Base-by-base conservation (phyloP, 2,113 vertebrate genomes). In the Odontesthes bonariensis region DNA sequence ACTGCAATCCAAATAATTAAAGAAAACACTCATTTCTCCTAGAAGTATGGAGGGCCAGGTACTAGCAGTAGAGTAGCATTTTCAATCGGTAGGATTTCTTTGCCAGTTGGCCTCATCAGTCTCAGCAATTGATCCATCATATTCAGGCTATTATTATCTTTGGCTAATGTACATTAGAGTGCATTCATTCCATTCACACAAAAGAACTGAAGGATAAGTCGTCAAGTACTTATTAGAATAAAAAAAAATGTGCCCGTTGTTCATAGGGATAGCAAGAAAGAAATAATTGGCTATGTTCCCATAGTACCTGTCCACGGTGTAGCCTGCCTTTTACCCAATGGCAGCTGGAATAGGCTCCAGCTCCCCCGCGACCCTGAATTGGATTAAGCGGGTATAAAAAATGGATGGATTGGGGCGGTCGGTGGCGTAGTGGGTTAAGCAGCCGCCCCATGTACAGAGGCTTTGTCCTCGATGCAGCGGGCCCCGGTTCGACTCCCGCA, bases 11-110 rank as follows among this genome's bases (percentile, higher is more conserved):
- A 81, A 83, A 79, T 80, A 86, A 91, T 49, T 67, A 82, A 87
- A 91, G 87, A 91, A 91, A 89, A 82, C 79, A 85, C 54, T 86
- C 77, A 79, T 88, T 86, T 81, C 69, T 54, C 52, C 46, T 68
- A 70, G 77, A 87, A 77, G 67, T 85, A 73, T 81, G 74, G 35
- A 65, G 67, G 53, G 78, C 65, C 74, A 72, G 77, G 10, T 38
- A 38, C 6, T 2, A 27, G 78, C 79, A 11, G 35, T 73, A 70
- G 60, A 90, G 75, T 77, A 73, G 58, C 52, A 72, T 79, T 81
- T 81, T 75, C 79, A 82, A 81, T 27, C 71, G 54, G 77, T 63
- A 84, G 77, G 65, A 69, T 8, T 72, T 79, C 49, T 54, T 52
- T 82, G 82, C 86, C 88, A 87, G 85, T 85, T 83, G 78, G 75